phyloP scores from a whole-genome alignment of 2,888 invertebrate species.

The Hirtodrosophila confusa region DNA sequence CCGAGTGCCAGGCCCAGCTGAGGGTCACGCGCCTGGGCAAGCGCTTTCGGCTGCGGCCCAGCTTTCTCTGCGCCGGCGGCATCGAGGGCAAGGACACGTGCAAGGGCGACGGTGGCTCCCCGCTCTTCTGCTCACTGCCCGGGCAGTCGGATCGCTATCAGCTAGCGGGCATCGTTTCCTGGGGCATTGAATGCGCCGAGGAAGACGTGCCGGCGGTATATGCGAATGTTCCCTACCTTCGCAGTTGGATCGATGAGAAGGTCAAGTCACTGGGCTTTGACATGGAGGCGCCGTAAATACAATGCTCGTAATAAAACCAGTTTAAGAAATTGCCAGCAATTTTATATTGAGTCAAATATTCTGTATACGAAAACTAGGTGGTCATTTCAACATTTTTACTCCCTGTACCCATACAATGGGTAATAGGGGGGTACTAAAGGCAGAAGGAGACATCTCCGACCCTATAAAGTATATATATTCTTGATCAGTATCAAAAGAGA shows the following conservation, averaged over 20 bases:
- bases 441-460: no score
- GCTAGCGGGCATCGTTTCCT: conserved; percentile 84
- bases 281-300: conserved; percentile 10
- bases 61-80: conserved; percentile 92
- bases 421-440: no score
- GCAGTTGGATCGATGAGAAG: conserved; percentile 88
- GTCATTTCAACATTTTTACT: no score
- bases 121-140: conserved; percentile 88
- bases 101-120: conserved; percentile 89
- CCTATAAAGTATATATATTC: no score
- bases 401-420: no score
- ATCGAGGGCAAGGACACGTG: conserved; percentile 86
- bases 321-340: no score
- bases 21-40: conserved; percentile 87
- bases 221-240: conserved; percentile 87
- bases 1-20: conserved; percentile 84
- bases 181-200: conserved; percentile 91
- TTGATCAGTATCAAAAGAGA: no score
- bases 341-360: no score
- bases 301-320: no score
- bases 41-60: conserved; percentile 87
- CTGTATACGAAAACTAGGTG: no score
- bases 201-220: conserved; percentile 89
- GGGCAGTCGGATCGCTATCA: conserved; percentile 57
- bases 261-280: conserved; percentile 46